These are phyloP conservation scores for Hetaerina titia DNA, from an alignment of 2,888 invertebrate species.

Conservation along the genomic window DNA sequence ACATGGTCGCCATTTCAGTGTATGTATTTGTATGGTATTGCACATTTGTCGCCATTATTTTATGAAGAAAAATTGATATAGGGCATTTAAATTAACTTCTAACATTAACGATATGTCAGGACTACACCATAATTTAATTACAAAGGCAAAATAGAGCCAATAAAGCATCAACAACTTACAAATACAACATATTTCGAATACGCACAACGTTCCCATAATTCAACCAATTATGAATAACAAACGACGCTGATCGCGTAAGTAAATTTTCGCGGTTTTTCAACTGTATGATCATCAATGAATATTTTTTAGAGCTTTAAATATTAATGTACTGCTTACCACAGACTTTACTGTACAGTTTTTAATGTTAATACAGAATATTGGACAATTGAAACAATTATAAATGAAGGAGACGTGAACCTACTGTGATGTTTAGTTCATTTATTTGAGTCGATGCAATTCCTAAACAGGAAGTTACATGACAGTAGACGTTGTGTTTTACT, in stretches of 20 bases:
- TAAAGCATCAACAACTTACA: conserved; percentile 26
- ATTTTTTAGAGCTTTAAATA: too few relatives aligned
- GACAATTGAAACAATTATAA: too few relatives aligned
- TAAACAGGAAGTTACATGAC: too few relatives aligned
- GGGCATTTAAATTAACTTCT: neutral
- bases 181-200: conserved; percentile 59
- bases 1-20: conserved; percentile 60
- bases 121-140: neutral
- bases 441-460: too few relatives aligned
- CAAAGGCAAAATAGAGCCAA: neutral
- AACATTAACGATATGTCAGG: neutral
- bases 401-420: too few relatives aligned
- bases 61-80: neutral
- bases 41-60: neutral
- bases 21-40: neutral
- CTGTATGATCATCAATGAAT: too few relatives aligned
- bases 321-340: too few relatives aligned
- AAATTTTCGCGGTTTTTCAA: conserved; percentile 25
- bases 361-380: too few relatives aligned
- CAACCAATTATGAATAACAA: neutral
- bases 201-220: conserved; percentile 51
- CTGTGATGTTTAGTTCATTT: too few relatives aligned
- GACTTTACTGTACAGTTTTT: too few relatives aligned
- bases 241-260: neutral
- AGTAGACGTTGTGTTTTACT: too few relatives aligned